These are phyloP conservation scores for Ceratitis capitata DNA, from an alignment of 1,140 invertebrate species.

Conservation along the genomic window DNA sequence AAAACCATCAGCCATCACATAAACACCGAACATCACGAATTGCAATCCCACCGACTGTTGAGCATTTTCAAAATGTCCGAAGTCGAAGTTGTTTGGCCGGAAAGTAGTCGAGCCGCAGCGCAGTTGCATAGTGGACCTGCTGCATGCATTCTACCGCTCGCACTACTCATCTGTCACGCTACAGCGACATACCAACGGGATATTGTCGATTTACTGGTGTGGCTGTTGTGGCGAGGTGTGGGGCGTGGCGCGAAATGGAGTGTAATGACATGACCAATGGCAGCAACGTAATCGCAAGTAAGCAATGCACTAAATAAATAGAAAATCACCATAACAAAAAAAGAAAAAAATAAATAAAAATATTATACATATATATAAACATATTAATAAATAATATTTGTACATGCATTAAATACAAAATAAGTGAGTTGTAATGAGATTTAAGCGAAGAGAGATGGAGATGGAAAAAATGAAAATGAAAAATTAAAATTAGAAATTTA, in stretches of 20 bases:
- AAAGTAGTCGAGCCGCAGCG: slow-evolving; percentile 53
- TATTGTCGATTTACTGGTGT: background rate
- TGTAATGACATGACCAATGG: background rate
- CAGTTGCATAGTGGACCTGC: background rate
- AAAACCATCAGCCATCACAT: slow-evolving; percentile 84
- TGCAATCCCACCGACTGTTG: slow-evolving; percentile 84
- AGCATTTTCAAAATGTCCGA: slow-evolving; percentile 93
- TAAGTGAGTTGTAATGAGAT: too few relatives aligned
- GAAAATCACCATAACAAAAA: background rate
- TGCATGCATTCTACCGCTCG: background rate
- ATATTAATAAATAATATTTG: background rate
- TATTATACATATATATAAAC: background rate
- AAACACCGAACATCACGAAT: slow-evolving; percentile 83
- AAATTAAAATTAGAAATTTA: background rate
- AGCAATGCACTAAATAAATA: background rate
- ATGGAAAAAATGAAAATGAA: too few relatives aligned
- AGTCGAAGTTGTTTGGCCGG: slow-evolving; percentile 77
- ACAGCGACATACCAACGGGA: background rate
- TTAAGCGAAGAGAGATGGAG: too few relatives aligned
- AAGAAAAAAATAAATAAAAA: too few relatives aligned
- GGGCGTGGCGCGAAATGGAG: background rate
- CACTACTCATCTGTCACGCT: background rate
- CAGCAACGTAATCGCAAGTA: slow-evolving; percentile 6
- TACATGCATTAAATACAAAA: background rate
- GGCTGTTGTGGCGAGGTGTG: background rate